Conservation (phyloP, 2,888 invertebrate genomes). For the Drosophila buzzatii region DNA sequence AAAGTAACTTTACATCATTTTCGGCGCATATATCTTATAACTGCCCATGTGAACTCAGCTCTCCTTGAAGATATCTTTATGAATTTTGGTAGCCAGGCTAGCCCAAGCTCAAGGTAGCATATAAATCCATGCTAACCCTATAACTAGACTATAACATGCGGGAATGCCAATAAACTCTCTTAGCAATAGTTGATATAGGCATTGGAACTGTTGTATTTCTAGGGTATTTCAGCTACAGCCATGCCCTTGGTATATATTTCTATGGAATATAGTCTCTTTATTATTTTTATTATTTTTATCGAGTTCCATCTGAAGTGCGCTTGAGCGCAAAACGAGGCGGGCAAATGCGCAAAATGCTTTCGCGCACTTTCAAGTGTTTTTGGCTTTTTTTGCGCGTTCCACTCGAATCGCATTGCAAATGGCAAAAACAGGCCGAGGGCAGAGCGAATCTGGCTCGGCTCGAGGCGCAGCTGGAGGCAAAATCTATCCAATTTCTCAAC, state of each 20-base stretch:
- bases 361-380: constrained; percentile 44
- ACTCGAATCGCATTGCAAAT: constrained; percentile 44
- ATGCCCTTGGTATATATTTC: not conserved
- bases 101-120: not conserved
- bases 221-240: not conserved
- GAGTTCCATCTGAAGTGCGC: constrained; percentile 29
- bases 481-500: constrained; percentile 3
- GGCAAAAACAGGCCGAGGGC: constrained; percentile 14
- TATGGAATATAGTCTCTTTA: not conserved
- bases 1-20: not conserved
- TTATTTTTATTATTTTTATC: constrained; percentile 10
- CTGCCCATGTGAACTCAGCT: not conserved
- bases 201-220: not conserved
- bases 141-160: accelerated
- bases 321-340: constrained; percentile 69
- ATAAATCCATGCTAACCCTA: not conserved
- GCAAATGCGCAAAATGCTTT: constrained; percentile 72
- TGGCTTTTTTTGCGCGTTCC: constrained; percentile 31
- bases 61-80: not conserved
- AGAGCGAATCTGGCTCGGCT: not conserved
- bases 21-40: no score
- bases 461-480: constrained; percentile 13
- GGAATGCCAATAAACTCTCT: not conserved
- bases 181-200: not conserved
- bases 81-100: not conserved